Evolutionary conservation across 2,797 vertebrate species (phyloP).

Genomic region (Taenioides sp.): DNA sequence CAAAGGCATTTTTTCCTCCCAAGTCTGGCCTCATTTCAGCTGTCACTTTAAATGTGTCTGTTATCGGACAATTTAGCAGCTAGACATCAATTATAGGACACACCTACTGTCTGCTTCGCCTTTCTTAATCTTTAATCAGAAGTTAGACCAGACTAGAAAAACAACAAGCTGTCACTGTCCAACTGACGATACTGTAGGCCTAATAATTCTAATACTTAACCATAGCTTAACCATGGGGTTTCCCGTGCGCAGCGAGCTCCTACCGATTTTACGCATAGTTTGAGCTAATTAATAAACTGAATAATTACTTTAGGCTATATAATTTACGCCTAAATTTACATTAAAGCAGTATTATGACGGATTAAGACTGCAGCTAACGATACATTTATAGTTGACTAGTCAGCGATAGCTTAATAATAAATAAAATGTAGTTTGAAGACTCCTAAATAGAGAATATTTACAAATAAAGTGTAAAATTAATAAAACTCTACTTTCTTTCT

Average conservation of each 20-base stretch:
- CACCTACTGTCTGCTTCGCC: conserved; percentile 19
- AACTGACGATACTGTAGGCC: background rate
- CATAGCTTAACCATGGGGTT: background rate
- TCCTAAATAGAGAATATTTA: too few species aligned
- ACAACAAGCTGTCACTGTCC: conserved; percentile 18
- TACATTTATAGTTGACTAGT: too few species aligned
- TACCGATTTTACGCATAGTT: background rate
- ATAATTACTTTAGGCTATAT: background rate
- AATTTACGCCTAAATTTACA: background rate
- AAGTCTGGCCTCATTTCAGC: conserved; percentile 53
- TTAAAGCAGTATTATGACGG: background rate
- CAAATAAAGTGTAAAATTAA: too few species aligned
- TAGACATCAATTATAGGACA: conserved; percentile 50
- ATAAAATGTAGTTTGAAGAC: too few species aligned
- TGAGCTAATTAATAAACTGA: background rate
- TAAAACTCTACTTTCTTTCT: too few species aligned
- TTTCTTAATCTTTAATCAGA: background rate
- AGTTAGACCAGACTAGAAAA: conserved; percentile 11
- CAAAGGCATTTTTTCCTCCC: conserved; percentile 20
- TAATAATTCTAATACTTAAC: too few species aligned
- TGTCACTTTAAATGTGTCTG: conserved; percentile 51
- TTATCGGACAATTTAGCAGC: conserved; percentile 49
- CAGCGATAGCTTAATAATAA: too few species aligned
- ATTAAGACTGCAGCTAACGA: too few species aligned
- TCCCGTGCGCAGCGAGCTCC: background rate